Evolutionary conservation across 2,113 vertebrate genomes (phyloP), one percentile per base, ranked within the genome.

Genomic region (Osmerus eperlanus): DNA sequence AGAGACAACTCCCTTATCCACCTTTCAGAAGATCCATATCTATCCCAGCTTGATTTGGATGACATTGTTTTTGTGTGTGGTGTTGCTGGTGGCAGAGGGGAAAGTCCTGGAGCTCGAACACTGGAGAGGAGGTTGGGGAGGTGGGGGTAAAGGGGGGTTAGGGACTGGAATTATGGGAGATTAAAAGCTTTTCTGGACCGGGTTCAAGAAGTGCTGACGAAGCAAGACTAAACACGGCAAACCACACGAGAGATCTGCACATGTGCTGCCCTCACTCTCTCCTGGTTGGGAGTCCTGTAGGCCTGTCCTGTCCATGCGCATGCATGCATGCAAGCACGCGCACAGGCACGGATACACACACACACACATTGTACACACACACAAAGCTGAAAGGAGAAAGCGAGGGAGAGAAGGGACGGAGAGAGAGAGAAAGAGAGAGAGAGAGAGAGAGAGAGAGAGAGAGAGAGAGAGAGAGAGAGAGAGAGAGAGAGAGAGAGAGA

Each of bases 101-200:
- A 16, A 15, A 13, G 15, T 87, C 89, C 74, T 70, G 68, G 59
- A 75, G 63, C 73, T 56, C 51, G 60, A 41, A 15, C 23, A 72
- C 73, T 2, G n/a, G 64, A n/a, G 32, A 15, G 12, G 32, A 59
- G 3, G 53, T 16, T 32, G 15, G 16, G 28, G 53, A 19, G 70
- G 11, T 84, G 84, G 84, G 85, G 69, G 86, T 87, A 79, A 78
- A 87, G 78, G 84, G 88, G 84, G 14, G 13, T 55, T 18, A 18
- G 84, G 87, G 78, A 28, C 70, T 70, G 58, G 91, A 90, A 91
- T 93, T 91, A 92, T 90, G 83, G 69, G 16, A 83, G 80, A 93
- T 92, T 95, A 94, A 96, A 95, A 95, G 94, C 93, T 95, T 95
- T 95, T 93, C 93, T 95, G 93, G 94, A 96, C 90, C 72, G 78